Base-by-base conservation (phyloP, 2,113 vertebrate genomes). In the Halcyon senegalensis region DNA sequence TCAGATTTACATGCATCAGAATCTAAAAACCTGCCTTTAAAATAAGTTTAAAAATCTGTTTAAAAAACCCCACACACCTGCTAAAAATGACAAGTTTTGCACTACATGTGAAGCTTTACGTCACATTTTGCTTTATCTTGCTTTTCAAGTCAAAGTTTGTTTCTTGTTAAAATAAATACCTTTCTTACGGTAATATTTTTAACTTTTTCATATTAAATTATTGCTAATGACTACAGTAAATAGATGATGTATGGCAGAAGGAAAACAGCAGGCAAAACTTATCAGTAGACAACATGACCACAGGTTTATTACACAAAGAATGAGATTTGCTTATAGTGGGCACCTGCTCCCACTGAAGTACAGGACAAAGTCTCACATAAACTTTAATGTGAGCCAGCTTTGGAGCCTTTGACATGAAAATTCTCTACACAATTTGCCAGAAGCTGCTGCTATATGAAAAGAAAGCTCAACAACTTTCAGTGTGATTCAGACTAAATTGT, bases 1-100 rank as follows among this genome's bases (percentile, higher is more conserved):
- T 98, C 96, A 93, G 84, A 92, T 97, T 80, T 97, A 97, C 97
- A 97, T 97, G 97, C 97, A 97, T 97, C 94, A 94, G 91, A 97
- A 96, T 94, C 97, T 91, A 97, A 93, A 93, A 95, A 91, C 44
- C 50, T 95, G 93, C 64, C 72, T 91, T 89, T 94, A 97, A 97
- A 97, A 96, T 91, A 64, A 78, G 89, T 94, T 96, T 88, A 7
- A 91, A 86, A 95, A 94, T 68, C 5, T 91, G 80, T 96, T 89
- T 35, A 59, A 90, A 94, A 92, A 83, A 63, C n/a, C 17, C 20
- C 25, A 79, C 56, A 91, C 46, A 88, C 50, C 63, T 90, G 90
- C 88, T 93, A 89, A 95, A 96, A 94, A 90, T 44, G 14, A 77
- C 74, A 90, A 84, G 84, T 91, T 95, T 87, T 97, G 87, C 90